phyloP scores from a whole-genome alignment of 1,140 invertebrate genomes.

The Drosophila persimilis region DNA sequence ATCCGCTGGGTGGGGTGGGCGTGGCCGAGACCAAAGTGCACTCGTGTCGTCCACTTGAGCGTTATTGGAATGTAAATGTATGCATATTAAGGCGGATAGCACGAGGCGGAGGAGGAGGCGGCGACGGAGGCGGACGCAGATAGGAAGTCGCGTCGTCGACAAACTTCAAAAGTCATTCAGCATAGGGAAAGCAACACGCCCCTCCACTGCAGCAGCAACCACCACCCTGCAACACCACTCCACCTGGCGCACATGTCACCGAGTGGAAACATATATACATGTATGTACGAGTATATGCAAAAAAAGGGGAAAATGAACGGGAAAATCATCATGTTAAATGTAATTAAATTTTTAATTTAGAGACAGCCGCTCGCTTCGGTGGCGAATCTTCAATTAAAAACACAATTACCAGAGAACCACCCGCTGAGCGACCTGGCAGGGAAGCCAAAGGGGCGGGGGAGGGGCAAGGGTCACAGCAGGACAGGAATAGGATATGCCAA shows the following conservation, averaged over 20 bases:
- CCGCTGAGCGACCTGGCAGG: slow-evolving; percentile 32
- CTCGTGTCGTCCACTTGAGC: slow-evolving; percentile 76
- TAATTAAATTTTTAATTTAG: slow-evolving; percentile 81
- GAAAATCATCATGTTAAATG: slow-evolving; percentile 76
- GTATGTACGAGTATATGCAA: background rate
- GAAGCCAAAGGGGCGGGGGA: background rate
- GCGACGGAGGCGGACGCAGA: slow-evolving; percentile 6
- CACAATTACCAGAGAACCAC: slow-evolving; percentile 67
- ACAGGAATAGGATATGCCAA: slow-evolving; percentile 79
- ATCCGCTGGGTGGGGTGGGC: slow-evolving; percentile 17
- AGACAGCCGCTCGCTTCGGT: slow-evolving; percentile 53
- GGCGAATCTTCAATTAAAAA: slow-evolving; percentile 77
- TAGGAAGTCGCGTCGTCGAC: slow-evolving; percentile 54
- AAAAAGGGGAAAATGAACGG: slow-evolving; percentile 31
- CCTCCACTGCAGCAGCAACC: background rate
- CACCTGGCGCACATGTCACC: slow-evolving; percentile 17
- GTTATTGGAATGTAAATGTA: slow-evolving; percentile 82
- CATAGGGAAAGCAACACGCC: slow-evolving; percentile 23
- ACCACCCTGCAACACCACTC: slow-evolving; percentile 1
- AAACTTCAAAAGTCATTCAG: slow-evolving; percentile 78
- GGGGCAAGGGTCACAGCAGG: slow-evolving; percentile 13
- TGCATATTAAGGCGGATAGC: slow-evolving; percentile 60
- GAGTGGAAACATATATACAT: slow-evolving; percentile 16
- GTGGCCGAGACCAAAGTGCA: slow-evolving; percentile 60
- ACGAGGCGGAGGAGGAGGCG: background rate